phyloP scores from a whole-genome alignment of 2,888 invertebrate species.

The Dorcus parallelipipedus region DNA sequence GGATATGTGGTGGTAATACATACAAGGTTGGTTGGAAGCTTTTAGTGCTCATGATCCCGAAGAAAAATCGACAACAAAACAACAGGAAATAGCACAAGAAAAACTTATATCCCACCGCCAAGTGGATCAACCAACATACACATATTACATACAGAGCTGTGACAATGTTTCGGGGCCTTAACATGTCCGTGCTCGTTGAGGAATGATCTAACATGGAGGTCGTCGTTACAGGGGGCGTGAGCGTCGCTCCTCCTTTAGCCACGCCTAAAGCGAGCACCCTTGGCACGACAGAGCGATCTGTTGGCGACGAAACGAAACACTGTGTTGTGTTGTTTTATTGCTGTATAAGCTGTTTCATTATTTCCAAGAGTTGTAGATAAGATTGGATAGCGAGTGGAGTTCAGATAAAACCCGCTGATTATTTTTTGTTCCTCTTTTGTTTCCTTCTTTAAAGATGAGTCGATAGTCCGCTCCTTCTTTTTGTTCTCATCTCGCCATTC shows the following conservation, averaged over 20 bases:
- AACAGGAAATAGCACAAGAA: conserved; percentile 30
- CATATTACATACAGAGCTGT: conserved; percentile 36
- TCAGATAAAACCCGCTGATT: conserved; percentile 36
- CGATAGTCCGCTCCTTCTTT: conserved; percentile 5
- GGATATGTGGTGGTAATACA: neutral
- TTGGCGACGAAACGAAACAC: conserved; percentile 36
- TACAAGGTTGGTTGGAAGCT: neutral
- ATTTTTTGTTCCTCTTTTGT: conserved; percentile 19
- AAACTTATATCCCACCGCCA: conserved; percentile 28
- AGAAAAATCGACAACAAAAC: conserved; percentile 17
- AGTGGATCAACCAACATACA: conserved; percentile 36
- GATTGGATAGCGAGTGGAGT: conserved; percentile 39
- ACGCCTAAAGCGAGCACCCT: conserved; percentile 34
- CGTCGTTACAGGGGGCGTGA: conserved; percentile 39
- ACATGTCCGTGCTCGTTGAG: conserved; percentile 36
- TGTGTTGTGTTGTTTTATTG: conserved; percentile 40
- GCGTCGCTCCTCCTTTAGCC: conserved; percentile 38
- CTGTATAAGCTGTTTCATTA: conserved; percentile 45
- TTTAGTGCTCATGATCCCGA: conserved; percentile 4
- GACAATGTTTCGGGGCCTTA: conserved; percentile 42
- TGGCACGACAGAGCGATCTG: conserved; percentile 44
- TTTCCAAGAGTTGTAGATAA: conserved; percentile 42
- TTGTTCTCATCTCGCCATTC: no score
- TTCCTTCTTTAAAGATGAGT: conserved; percentile 7
- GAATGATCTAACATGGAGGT: conserved; percentile 49